phyloP scores from a whole-genome alignment of 2,888 invertebrate species.

The Leptopilina syphax region DNA sequence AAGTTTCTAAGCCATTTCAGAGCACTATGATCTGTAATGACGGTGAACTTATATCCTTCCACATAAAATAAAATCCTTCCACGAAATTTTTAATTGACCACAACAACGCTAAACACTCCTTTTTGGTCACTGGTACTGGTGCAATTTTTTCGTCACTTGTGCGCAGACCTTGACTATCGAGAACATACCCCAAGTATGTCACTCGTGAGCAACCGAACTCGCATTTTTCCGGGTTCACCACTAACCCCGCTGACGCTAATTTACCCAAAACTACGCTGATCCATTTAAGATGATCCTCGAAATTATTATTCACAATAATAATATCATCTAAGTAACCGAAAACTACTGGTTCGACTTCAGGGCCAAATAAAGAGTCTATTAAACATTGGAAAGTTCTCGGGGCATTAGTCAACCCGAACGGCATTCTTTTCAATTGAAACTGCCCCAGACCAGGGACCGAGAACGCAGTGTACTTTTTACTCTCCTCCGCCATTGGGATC shows the following conservation, averaged over 20 bases:
- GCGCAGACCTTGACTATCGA: not conserved
- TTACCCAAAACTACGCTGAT: not conserved
- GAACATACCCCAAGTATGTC: not conserved
- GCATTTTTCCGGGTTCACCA: not conserved
- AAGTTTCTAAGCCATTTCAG: no score
- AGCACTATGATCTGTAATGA: no score
- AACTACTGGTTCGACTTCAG: not conserved
- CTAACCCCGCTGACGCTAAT: not conserved
- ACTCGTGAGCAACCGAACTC: not conserved
- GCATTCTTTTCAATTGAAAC: no score
- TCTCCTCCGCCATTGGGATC: no score
- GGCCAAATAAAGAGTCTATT: not conserved
- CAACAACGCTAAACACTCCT: no score
- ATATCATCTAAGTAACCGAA: not conserved
- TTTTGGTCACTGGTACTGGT: not conserved
- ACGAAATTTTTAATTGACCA: no score
- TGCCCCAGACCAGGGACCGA: no score
- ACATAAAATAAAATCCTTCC: no score
- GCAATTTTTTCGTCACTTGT: not conserved
- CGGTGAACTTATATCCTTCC: no score
- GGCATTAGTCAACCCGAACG: no score
- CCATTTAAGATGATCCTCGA: not conserved
- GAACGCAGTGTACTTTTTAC: no score
- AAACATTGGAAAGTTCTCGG: no score
- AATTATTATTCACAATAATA: not conserved